phyloP scores from a whole-genome alignment of 2,113 vertebrate species.

The Procavia capensis region DNA sequence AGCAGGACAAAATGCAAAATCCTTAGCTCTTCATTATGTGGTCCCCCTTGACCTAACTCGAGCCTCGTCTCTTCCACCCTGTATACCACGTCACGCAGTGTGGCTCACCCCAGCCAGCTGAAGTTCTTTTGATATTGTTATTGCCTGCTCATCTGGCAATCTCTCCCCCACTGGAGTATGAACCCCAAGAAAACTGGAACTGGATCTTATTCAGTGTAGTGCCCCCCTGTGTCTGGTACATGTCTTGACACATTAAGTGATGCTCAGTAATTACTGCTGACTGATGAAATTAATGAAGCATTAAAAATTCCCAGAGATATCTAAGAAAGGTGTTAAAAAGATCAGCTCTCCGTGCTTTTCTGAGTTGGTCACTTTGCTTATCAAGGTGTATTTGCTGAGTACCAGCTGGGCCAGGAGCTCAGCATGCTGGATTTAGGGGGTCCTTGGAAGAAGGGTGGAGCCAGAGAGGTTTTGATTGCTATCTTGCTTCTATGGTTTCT shows the following conservation, averaged over 20 bases:
- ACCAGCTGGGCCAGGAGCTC: not conserved
- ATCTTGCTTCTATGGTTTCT: constrained; percentile 51
- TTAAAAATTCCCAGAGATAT: not conserved
- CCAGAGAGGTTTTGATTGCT: constrained; percentile 44
- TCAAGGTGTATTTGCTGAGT: not conserved
- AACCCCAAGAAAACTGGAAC: not conserved
- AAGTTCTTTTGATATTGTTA: not conserved
- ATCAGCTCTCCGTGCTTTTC: not conserved
- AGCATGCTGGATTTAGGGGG: not conserved
- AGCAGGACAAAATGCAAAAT: not conserved
- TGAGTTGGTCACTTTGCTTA: constrained; percentile 5
- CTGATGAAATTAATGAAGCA: not conserved
- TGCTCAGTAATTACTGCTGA: not conserved
- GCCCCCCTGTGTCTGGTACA: not conserved
- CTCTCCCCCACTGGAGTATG: not conserved
- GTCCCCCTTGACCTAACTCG: not conserved
- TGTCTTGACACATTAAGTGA: not conserved
- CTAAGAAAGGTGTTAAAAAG: not conserved
- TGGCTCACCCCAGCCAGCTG: not conserved
- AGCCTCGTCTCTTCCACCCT: not conserved
- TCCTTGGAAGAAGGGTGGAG: not conserved
- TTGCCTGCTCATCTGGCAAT: not conserved
- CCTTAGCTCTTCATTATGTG: not conserved
- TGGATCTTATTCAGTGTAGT: not conserved
- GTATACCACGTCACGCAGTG: not conserved